A percentile compares a stretch with the other conserved stretches of the same genome.
phyloP scores from a whole-genome alignment of 1,140 invertebrate genomes.

The Ditylenchus dipsaci region DNA sequence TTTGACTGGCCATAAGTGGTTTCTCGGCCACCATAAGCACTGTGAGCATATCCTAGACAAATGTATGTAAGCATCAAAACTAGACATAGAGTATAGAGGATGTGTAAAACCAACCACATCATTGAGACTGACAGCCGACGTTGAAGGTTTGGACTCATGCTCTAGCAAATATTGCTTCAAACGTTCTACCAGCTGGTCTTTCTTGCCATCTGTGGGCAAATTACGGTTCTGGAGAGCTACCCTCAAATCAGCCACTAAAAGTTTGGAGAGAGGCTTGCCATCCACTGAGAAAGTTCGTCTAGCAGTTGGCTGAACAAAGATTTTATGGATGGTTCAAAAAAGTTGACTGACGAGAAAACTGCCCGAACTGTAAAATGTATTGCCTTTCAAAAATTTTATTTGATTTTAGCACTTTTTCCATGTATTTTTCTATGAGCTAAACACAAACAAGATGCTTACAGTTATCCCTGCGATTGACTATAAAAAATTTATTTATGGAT shows the following conservation, averaged over 20 bases:
- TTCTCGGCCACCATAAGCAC: conserved; percentile 99
- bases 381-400: too few species aligned
- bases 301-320: too few species aligned
- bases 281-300: neutral
- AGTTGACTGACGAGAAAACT: too few species aligned
- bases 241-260: neutral
- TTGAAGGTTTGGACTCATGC: neutral
- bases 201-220: neutral
- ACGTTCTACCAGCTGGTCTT: neutral
- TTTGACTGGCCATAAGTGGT: conserved; percentile 87
- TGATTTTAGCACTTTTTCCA: too few species aligned
- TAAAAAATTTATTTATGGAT: too few species aligned
- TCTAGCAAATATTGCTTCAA: neutral
- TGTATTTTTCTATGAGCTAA: too few species aligned
- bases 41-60: conserved; percentile 60
- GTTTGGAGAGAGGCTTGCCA: neutral
- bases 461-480: too few species aligned
- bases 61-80: neutral
- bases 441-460: too few species aligned
- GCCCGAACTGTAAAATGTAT: too few species aligned
- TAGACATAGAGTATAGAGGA: too few species aligned
- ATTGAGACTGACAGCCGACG: neutral
- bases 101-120: neutral
- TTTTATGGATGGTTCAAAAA: too few species aligned
- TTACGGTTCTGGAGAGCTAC: neutral